Conservation (phyloP, 2,888 invertebrate species). For the Harpagoxenus sublaevis region DNA sequence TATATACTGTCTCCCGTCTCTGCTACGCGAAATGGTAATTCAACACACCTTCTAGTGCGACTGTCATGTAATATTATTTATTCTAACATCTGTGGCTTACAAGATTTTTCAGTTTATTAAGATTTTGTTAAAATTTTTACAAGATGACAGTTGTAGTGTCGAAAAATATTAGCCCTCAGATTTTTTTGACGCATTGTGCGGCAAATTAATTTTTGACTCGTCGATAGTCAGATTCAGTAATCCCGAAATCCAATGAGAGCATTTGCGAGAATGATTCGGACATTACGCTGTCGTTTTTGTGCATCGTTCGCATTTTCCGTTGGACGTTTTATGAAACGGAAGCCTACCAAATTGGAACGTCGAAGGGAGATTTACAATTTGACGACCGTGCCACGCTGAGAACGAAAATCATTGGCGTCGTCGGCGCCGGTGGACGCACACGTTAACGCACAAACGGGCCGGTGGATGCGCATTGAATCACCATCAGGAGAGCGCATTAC, state of each 20-base stretch:
- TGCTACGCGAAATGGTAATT: constrained; percentile 37
- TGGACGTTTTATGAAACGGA: constrained; percentile 51
- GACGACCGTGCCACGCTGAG: constrained; percentile 20
- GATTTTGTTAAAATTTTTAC: background rate
- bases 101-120: constrained; percentile 1
- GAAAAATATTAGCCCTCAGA: background rate
- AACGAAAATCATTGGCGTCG: constrained; percentile 49
- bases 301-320: constrained; percentile 36
- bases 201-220: constrained; percentile 33
- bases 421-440: constrained; percentile 20
- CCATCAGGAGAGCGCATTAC: constrained; percentile 72
- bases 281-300: constrained; percentile 35
- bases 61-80: constrained; percentile 47
- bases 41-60: background rate
- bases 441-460: constrained; percentile 54
- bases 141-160: background rate
- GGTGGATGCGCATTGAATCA: constrained; percentile 67
- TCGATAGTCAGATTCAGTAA: constrained; percentile 13
- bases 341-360: constrained; percentile 47
- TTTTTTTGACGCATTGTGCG: constrained; percentile 1
- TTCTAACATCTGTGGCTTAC: background rate
- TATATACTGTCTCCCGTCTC: constrained; percentile 32
- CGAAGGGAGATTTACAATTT: constrained; percentile 57
- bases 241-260: background rate
- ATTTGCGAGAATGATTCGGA: constrained; percentile 28